Percentiles rank a stretch among this genome's conserved stretches.
Evolutionary conservation across 2,797 vertebrate species (phyloP).

Genomic region (Danio kyathit): DNA sequence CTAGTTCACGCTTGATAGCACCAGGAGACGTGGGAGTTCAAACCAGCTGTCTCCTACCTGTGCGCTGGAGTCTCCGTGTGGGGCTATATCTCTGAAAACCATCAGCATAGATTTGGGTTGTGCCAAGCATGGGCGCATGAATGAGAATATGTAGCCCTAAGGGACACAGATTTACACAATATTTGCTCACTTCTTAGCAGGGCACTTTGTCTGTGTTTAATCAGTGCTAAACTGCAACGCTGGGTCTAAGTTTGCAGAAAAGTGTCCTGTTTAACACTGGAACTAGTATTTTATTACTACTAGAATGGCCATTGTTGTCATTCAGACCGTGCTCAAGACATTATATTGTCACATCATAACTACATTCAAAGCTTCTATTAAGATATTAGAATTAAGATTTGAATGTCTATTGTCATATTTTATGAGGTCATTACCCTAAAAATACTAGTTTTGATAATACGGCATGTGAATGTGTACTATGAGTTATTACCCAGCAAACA

Average conservation of each 20-base stretch:
- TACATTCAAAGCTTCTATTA: no score
- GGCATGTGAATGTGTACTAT: no score
- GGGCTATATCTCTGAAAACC: constrained; percentile 14
- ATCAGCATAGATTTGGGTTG: not conserved
- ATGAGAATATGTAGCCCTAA: constrained; percentile 7
- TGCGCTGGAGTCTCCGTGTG: not conserved
- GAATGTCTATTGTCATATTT: no score
- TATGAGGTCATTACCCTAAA: no score
- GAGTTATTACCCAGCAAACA: no score
- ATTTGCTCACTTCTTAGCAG: constrained; percentile 35
- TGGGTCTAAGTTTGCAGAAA: constrained; percentile 16
- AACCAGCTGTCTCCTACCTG: constrained; percentile 29
- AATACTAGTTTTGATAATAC: no score
- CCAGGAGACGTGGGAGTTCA: constrained; percentile 15
- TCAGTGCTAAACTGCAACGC: constrained; percentile 5
- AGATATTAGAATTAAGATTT: no score
- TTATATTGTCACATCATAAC: no score
- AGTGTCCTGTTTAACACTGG: not conserved
- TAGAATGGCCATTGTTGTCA: no score
- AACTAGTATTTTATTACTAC: no score
- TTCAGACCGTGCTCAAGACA: no score
- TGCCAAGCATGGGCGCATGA: constrained; percentile 18
- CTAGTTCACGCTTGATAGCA: constrained; percentile 36
- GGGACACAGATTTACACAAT: constrained; percentile 25
- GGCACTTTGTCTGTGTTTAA: constrained; percentile 16